Evolutionary conservation across 23 tunicate species (phyloP).

Genomic region (Trididemnum nubilum): DNA sequence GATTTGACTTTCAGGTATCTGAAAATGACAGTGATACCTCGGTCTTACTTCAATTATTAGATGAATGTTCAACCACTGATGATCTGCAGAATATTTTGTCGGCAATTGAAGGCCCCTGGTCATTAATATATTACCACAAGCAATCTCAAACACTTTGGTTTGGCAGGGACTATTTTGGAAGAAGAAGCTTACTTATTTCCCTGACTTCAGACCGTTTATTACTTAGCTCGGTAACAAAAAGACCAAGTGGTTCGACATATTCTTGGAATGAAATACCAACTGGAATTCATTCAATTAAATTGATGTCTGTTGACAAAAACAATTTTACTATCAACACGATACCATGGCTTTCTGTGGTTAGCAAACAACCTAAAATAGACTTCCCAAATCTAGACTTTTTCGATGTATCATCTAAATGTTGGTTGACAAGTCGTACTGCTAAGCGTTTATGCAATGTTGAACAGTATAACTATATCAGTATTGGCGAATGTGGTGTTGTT

Average conservation of each 20-base stretch:
- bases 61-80: neutral
- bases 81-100: constrained; percentile 30
- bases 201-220: neutral
- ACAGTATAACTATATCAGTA: no score
- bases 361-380: neutral
- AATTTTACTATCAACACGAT: neutral
- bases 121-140: constrained; percentile 59
- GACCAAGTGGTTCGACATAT: neutral
- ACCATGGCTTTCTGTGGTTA: constrained; percentile 54
- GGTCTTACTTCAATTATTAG: constrained; percentile 23
- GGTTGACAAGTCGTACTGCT: neutral
- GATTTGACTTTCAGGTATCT: constrained; percentile 46
- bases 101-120: constrained; percentile 75
- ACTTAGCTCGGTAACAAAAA: constrained; percentile 20
- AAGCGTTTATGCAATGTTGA: no score
- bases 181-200: constrained; percentile 65
- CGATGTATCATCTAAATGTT: neutral
- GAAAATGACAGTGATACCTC: constrained; percentile 57
- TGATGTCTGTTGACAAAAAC: neutral
- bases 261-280: constrained; percentile 67
- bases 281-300: constrained; percentile 50
- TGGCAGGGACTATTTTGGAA: constrained; percentile 90
- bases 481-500: neutral
- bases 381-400: neutral
- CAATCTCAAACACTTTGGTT: constrained; percentile 48